A percentile compares a stretch with the other conserved stretches of the same genome.
Evolutionary conservation across 2,888 invertebrate species (phyloP).

Genomic region (Drosophila heteroneura): DNA sequence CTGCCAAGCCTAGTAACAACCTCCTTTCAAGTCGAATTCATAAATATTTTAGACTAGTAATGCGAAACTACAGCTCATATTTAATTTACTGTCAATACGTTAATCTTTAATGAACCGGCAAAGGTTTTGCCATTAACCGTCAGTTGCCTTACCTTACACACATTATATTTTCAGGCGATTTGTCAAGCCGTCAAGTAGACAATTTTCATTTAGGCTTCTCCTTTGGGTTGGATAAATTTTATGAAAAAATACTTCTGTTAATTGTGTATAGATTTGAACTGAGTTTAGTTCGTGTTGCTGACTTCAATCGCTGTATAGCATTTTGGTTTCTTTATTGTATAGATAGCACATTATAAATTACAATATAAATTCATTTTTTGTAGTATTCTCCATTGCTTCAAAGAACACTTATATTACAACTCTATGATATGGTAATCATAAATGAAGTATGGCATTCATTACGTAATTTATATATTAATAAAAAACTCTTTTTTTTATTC

Average conservation of each 20-base stretch:
- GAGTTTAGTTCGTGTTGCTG: slow-evolving; percentile 1
- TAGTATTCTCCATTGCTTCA: not conserved
- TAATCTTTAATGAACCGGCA: slow-evolving; percentile 32
- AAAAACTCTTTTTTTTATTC: not conserved
- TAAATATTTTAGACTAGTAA: slow-evolving; percentile 3
- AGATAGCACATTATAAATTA: not conserved
- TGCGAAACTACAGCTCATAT: slow-evolving; percentile 23
- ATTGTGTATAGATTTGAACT: slow-evolving; percentile 13
- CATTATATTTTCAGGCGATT: slow-evolving; percentile 11
- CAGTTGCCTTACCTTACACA: not conserved
- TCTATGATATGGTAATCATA: not conserved
- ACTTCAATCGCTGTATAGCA: not conserved
- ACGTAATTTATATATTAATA: not conserved
- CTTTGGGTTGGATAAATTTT: slow-evolving; percentile 9
- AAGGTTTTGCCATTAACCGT: slow-evolving; percentile 19
- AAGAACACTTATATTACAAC: not conserved
- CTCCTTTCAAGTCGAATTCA: not conserved
- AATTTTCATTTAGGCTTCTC: slow-evolving; percentile 5
- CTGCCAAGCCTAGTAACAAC: not conserved
- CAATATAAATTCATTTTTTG: not conserved
- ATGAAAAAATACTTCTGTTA: slow-evolving; percentile 24
- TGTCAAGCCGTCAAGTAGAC: slow-evolving; percentile 15
- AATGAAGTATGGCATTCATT: not conserved
- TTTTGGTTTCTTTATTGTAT: slow-evolving; percentile 25
- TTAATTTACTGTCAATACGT: slow-evolving; percentile 33